Evolutionary conservation across 2,888 invertebrate species (phyloP).

Genomic region (Yponomeuta plumbellus): DNA sequence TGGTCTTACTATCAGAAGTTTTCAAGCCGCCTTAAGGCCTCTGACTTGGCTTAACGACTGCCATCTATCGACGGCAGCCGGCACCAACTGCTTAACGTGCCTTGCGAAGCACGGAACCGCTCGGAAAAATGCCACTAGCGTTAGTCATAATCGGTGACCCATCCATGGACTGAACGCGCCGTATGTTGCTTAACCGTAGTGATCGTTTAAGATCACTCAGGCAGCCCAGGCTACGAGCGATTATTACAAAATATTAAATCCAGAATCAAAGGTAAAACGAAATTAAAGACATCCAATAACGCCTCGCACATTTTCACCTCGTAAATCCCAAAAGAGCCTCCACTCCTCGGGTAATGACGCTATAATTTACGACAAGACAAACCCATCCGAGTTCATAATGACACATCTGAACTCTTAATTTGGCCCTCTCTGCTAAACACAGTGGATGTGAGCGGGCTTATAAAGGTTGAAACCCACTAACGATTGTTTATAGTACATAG

Average conservation of each 20-base stretch:
- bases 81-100: too few species aligned
- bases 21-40: too few species aligned
- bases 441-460: not conserved
- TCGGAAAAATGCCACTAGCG: too few species aligned
- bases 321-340: not conserved
- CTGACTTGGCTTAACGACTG: too few species aligned
- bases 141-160: too few species aligned
- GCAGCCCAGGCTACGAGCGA: too few species aligned
- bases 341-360: not conserved
- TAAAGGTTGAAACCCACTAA: not conserved
- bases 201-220: too few species aligned
- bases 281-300: not conserved
- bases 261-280: not conserved
- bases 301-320: not conserved
- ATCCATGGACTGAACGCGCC: too few species aligned
- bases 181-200: too few species aligned
- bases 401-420: not conserved
- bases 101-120: too few species aligned
- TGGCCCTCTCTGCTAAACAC: not conserved
- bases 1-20: too few species aligned
- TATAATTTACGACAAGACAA: slow-evolving; percentile 1
- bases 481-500: not conserved
- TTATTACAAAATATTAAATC: not conserved
- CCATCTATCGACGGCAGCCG: too few species aligned
- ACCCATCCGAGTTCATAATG: not conserved